Conservation (phyloP, 2,113 vertebrate genomes). For the Stercorarius parasiticus region DNA sequence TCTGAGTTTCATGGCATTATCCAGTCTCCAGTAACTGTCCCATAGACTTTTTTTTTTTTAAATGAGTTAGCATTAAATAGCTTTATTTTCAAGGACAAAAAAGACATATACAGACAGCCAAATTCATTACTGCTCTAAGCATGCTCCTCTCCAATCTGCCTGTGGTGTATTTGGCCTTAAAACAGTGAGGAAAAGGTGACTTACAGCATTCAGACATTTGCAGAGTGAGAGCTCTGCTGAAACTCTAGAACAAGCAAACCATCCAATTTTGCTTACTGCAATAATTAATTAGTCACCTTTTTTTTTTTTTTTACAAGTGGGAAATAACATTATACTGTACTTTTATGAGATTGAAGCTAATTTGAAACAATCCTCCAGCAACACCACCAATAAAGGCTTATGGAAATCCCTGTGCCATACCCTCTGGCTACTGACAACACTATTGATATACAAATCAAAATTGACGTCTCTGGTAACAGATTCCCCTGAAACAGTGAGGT, state of each 20-base stretch:
- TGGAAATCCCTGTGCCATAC: conserved; percentile 18
- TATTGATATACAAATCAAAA: conserved; percentile 52
- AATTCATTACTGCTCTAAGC: not conserved
- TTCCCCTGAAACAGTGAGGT: not conserved
- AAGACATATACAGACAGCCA: not conserved
- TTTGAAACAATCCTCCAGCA: conserved; percentile 62
- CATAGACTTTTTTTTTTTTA: not conserved
- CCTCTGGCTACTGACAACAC: conserved; percentile 46
- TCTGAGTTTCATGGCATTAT: not conserved
- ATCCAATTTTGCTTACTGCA: not conserved
- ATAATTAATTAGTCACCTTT: conserved; percentile 48
- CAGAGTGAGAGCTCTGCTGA: not conserved
- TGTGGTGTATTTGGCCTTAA: not conserved
- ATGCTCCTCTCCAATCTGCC: not conserved
- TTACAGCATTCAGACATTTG: not conserved
- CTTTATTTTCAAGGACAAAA: not conserved
- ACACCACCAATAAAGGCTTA: conserved; percentile 30
- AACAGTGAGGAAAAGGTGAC: not conserved
- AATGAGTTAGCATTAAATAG: not conserved
- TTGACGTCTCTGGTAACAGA: not conserved
- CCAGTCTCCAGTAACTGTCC: conserved; percentile 13
- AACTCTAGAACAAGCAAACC: not conserved
- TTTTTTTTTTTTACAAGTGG: conserved; percentile 32
- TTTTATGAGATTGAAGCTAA: conserved; percentile 51
- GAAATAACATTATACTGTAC: conserved; percentile 29